Percentiles rank a stretch among this genome's conserved stretches.
These are phyloP conservation scores for Drosophila merina DNA, from an alignment of 2,888 invertebrate genomes.

Conservation along the genomic window DNA sequence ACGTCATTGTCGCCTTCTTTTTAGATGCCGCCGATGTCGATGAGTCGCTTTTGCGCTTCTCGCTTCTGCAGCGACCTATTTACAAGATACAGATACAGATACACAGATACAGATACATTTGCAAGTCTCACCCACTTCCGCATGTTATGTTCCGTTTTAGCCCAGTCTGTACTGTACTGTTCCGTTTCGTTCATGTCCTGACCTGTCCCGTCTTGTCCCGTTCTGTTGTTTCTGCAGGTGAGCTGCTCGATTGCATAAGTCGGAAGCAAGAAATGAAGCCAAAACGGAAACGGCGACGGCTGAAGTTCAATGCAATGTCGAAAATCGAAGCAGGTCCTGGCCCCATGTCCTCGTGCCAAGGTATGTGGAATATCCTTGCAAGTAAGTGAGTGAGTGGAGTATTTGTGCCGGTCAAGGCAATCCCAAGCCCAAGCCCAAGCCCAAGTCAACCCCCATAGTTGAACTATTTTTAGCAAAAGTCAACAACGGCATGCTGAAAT, in stretches of 20 bases:
- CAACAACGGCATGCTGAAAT: slow-evolving; percentile 39
- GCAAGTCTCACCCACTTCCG: slow-evolving; percentile 41
- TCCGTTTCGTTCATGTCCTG: neutral
- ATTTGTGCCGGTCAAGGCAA: slow-evolving; percentile 6
- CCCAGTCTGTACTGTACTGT: neutral
- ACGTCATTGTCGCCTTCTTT: slow-evolving; percentile 68
- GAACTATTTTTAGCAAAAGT: slow-evolving; percentile 37
- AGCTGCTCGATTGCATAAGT: neutral
- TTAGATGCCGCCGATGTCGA: slow-evolving; percentile 41
- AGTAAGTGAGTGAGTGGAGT: neutral
- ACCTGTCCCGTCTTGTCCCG: neutral
- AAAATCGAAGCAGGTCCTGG: slow-evolving; percentile 41
- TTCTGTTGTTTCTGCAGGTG: neutral
- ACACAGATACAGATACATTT: neutral
- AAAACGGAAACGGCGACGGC: slow-evolving; percentile 14
- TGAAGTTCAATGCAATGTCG: slow-evolving; percentile 66
- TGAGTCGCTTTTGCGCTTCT: slow-evolving; percentile 15
- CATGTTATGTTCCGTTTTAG: slow-evolving; percentile 2
- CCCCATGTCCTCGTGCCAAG: neutral
- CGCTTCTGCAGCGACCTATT: slow-evolving; percentile 61
- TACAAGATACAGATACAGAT: slow-evolving; percentile 32
- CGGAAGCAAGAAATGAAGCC: slow-evolving; percentile 8
- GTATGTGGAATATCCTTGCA: neutral
- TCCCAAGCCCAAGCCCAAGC: neutral
- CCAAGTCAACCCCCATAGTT: neutral